Base-by-base conservation (phyloP, 2,113 vertebrate species). In the Drymodes brunneopygia region DNA sequence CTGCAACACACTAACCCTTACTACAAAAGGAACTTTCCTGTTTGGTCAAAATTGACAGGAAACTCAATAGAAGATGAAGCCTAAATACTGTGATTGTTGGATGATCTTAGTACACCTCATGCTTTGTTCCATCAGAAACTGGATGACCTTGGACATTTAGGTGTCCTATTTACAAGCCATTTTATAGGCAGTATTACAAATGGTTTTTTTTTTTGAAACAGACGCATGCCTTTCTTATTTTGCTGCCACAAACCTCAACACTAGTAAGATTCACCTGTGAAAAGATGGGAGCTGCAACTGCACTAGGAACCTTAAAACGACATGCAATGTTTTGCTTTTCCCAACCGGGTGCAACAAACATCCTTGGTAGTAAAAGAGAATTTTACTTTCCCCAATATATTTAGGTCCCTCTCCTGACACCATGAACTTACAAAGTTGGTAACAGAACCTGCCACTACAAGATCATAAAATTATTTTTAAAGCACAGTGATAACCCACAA, bases 401-500 rank as follows among this genome's bases (percentile, higher is more conserved):
- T 38, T 67, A 2, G 0, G 13, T 42, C 8, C 7, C 42, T 91
- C 12, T 12, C 9, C 45, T 69, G n/a, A 73, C 0, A 1, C 36
- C 72, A 64, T 4, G 7, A 81, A 78, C 31, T 56, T 35, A 21
- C 56, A 77, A n/a, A n/a, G 65, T 6, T 4, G 11, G 4, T n/a
- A 13, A 83, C 54, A 81, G 40, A 86, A 81, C 7, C 12, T 82
- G n/a, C 3, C 61, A 67, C 18, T 20, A 23, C 47, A 91, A 70
- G 29, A 29, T 15, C 16, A 40, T 9, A 53, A 56, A 42, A 31
- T 18, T 69, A 82, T 78, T 90, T 94, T 67, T 67, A 75, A 79
- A 81, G 72, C 2, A 42, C 56, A 12, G 4, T 36, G 15, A 86
- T 3, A 83, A 50, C 14, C 35, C 56, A 67, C 33, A 70, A 61